Evolutionary conservation across 2,797 vertebrate genomes (phyloP), one percentile per base, ranked within the genome.

Genomic region (Acanthopagrus latus): DNA sequence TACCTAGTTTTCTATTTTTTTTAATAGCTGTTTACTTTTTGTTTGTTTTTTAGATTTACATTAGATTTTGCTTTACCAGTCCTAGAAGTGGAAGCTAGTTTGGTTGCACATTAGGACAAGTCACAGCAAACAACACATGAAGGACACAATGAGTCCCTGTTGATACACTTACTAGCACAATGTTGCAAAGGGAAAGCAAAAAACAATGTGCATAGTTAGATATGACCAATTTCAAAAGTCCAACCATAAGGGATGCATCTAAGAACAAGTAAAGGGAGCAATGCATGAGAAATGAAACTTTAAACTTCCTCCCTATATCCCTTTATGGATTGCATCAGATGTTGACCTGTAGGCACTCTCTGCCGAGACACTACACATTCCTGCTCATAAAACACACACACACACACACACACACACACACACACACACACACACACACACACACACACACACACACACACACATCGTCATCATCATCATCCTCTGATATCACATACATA

Each of bases 401-500:
- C 38, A 29, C 33, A 38, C 33, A 38, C 8, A 33, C 29, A 33
- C 29, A 33, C 6, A 33, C 7, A 33, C 33, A 7, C 29, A 33
- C 33, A 4, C 47, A 58, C 65, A 58, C 62, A 33, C 50, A 52
- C 21, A 43, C 55, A 71, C 27, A 50, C 16, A 52, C 18, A 48
- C 56, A 54, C 38, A 43, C 51, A 64, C 70, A 33, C 51, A 57
- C 58, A 64, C 68, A 27, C 25, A 27, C 25, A 64, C n/a, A n/a
- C n/a, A n/a, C n/a, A n/a, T n/a, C n/a, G n/a, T 72, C 57, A 46
- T 55, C 52, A 41, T 75, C 77, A 38, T 73, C 55, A 27, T 86
- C 74, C 69, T 78, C 59, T 84, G 63, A 2, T 33, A 72, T 67
- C 71, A 78, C 76, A 62, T 82, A 74, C 64, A 64, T 83, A 75